Evolutionary conservation across 2,797 vertebrate species (phyloP).

Genomic region (Mastacembelus armatus): DNA sequence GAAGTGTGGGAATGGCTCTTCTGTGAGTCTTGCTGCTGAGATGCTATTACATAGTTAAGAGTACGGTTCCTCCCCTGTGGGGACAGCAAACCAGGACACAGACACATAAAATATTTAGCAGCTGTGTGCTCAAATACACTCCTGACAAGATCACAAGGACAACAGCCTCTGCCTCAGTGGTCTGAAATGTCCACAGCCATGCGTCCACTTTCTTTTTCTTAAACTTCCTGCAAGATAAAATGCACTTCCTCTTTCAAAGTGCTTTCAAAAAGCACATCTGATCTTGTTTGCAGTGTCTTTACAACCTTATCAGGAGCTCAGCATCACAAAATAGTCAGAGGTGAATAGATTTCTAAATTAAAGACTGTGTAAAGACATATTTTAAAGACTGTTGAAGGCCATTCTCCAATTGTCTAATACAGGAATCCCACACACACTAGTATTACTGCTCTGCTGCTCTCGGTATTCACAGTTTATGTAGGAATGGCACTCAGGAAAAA

Average conservation of each 20-base stretch:
- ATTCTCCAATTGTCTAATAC: too few species aligned
- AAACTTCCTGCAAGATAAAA: background rate
- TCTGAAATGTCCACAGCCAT: conserved; percentile 25
- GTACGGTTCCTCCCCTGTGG: conserved; percentile 43
- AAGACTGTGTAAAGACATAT: too few species aligned
- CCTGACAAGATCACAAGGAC: conserved; percentile 49
- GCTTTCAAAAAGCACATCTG: background rate
- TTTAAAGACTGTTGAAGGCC: too few species aligned
- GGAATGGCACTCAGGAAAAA: conserved; percentile 3
- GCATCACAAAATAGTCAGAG: too few species aligned
- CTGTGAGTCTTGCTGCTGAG: conserved; percentile 23
- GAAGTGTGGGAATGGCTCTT: conserved; percentile 21
- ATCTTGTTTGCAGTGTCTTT: background rate
- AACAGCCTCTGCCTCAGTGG: conserved; percentile 35
- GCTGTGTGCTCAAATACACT: conserved; percentile 51
- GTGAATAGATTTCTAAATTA: too few species aligned
- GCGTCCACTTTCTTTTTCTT: background rate
- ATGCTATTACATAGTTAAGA: conserved; percentile 38
- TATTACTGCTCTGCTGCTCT: too few species aligned
- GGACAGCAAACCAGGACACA: conserved; percentile 53
- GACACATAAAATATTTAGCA: conserved; percentile 71
- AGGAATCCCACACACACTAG: too few species aligned
- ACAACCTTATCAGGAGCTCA: too few species aligned
- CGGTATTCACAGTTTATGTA: too few species aligned
- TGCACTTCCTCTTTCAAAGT: conserved; percentile 1